Evolutionary conservation across 2,888 invertebrate species (phyloP).

Genomic region (Pinctada fucata): DNA sequence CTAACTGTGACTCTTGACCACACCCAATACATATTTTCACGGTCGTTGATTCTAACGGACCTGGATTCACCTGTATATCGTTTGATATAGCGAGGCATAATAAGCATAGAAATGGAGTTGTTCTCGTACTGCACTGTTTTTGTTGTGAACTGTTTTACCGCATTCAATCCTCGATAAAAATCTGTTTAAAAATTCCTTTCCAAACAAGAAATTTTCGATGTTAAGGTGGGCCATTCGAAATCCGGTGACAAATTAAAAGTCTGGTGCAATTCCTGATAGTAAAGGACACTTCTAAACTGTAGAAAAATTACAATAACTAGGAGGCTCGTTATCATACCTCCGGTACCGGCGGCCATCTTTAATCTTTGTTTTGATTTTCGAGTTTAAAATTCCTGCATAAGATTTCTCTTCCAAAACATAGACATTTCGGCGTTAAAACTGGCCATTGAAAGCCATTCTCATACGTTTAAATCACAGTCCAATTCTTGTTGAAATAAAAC

Average conservation of each 20-base stretch:
- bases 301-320: background rate
- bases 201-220: background rate
- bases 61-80: slow-evolving; percentile 11
- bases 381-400: too few species aligned
- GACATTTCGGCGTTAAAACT: too few species aligned
- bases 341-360: too few species aligned
- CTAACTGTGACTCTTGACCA: background rate
- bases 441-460: too few species aligned
- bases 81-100: slow-evolving; percentile 2
- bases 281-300: background rate
- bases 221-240: background rate
- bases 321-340: background rate
- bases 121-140: background rate
- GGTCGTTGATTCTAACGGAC: background rate
- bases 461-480: too few species aligned
- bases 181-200: slow-evolving; percentile 9
- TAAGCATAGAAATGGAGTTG: background rate
- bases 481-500: too few species aligned
- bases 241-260: background rate
- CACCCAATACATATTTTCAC: slow-evolving; percentile 2
- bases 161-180: too few species aligned
- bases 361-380: too few species aligned
- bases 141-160: too few species aligned
- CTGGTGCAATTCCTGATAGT: background rate
- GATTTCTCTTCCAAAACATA: too few species aligned